Evolutionary conservation across 2,113 vertebrate genomes (phyloP).

Genomic region (Malurus cyaneus): DNA sequence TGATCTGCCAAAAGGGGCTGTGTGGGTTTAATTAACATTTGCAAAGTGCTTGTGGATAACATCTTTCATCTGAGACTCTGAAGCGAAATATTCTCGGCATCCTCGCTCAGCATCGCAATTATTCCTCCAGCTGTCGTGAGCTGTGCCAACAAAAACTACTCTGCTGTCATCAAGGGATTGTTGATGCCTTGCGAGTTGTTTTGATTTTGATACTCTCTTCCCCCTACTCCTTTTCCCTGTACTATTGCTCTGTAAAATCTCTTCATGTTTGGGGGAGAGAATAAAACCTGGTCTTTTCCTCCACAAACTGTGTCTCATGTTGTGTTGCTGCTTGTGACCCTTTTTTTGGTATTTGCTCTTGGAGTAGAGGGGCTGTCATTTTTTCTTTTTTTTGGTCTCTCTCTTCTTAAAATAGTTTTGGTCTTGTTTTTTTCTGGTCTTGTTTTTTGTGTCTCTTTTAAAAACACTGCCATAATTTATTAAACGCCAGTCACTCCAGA

Average conservation of each 20-base stretch:
- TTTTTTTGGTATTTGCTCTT: background rate
- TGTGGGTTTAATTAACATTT: constrained; percentile 58
- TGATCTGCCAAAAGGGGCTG: constrained; percentile 36
- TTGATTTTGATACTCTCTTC: constrained; percentile 24
- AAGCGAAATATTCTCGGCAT: constrained; percentile 34
- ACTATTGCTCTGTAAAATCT: background rate
- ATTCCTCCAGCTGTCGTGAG: constrained; percentile 52
- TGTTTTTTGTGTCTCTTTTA: background rate
- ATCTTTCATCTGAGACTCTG: constrained; percentile 53
- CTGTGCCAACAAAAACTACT: constrained; percentile 44
- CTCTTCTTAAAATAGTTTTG: background rate
- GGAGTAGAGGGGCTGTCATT: accelerated
- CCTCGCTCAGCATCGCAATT: constrained; percentile 9
- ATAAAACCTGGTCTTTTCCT: background rate
- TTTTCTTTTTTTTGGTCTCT: background rate
- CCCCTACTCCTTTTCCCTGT: background rate
- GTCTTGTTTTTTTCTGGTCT: background rate
- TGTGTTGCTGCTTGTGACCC: background rate
- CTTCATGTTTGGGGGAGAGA: background rate
- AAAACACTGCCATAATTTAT: background rate
- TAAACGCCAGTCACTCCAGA: background rate
- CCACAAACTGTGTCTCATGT: background rate
- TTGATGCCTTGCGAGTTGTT: constrained; percentile 42
- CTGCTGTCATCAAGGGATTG: constrained; percentile 45
- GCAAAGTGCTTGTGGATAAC: constrained; percentile 34